A percentile compares a stretch with the other conserved stretches of the same genome.
Evolutionary conservation across 1,140 invertebrate species (phyloP).

Genomic region (Lepeophtheirus salmonis): DNA sequence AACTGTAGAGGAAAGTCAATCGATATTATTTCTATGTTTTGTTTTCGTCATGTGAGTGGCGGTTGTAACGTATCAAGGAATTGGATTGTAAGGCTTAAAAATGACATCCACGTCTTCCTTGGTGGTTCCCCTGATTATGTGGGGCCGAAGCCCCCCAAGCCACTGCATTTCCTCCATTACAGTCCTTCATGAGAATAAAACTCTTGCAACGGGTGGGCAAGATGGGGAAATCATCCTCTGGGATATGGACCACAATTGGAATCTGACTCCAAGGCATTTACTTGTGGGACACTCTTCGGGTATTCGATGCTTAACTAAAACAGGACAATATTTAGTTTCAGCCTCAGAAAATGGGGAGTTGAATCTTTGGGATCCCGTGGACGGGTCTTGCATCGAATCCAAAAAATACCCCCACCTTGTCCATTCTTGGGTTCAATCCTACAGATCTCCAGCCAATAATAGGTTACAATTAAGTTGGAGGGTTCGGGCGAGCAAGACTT

Average conservation of each 20-base stretch:
- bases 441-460: not conserved
- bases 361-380: constrained; percentile 19
- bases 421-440: not conserved
- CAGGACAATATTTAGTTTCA: constrained; percentile 61
- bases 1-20: no score
- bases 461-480: not conserved
- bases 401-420: constrained; percentile 12
- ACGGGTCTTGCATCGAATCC: constrained; percentile 18
- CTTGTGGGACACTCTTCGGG: constrained; percentile 85
- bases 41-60: no score
- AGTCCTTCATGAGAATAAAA: constrained; percentile 72
- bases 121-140: constrained; percentile 70
- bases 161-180: constrained; percentile 89
- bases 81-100: no score
- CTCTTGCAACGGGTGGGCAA: constrained; percentile 84
- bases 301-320: constrained; percentile 66
- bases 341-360: constrained; percentile 66
- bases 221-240: constrained; percentile 96
- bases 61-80: no score
- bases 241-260: constrained; percentile 63
- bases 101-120: constrained; percentile 2
- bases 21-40: no score
- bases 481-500: no score
- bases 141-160: constrained; percentile 83
- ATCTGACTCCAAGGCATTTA: constrained; percentile 75